phyloP scores from a whole-genome alignment of 2,888 invertebrate genomes.

The Microctonus hyperodae region DNA sequence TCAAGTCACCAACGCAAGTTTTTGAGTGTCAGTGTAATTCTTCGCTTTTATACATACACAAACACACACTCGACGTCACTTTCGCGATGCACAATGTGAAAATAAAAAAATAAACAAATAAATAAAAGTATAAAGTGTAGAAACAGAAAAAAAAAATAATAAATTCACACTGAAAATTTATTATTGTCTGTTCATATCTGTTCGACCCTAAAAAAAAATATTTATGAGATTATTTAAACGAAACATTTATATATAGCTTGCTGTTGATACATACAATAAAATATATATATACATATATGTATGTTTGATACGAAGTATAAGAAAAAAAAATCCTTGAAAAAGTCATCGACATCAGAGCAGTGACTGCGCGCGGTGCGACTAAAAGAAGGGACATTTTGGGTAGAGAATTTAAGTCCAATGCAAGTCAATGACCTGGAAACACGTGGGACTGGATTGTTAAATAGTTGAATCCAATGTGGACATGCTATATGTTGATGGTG shows the following conservation, averaged over 20 bases:
- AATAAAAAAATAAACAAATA: background rate
- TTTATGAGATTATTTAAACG: background rate
- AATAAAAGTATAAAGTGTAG: too few relatives aligned
- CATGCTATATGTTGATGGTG: background rate
- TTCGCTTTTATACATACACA: background rate
- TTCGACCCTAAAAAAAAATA: background rate
- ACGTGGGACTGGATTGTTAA: background rate
- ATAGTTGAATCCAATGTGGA: background rate
- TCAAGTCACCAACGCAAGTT: conserved; percentile 6
- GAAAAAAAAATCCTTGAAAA: conserved; percentile 11
- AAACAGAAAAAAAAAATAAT: background rate
- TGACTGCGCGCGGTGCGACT: background rate
- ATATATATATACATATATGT: background rate
- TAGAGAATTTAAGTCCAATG: background rate
- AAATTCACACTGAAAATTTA: background rate
- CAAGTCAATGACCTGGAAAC: conserved; percentile 6
- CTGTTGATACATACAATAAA: background rate
- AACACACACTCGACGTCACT: background rate
- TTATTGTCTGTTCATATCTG: background rate
- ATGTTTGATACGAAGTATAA: background rate
- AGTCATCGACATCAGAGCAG: background rate
- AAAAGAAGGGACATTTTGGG: background rate
- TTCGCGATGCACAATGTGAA: conserved; percentile 4
- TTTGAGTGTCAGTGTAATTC: too few relatives aligned
- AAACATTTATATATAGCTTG: background rate